Evolutionary conservation across 2,797 vertebrate species (phyloP).

Genomic region (Craterocephalus amniculus): DNA sequence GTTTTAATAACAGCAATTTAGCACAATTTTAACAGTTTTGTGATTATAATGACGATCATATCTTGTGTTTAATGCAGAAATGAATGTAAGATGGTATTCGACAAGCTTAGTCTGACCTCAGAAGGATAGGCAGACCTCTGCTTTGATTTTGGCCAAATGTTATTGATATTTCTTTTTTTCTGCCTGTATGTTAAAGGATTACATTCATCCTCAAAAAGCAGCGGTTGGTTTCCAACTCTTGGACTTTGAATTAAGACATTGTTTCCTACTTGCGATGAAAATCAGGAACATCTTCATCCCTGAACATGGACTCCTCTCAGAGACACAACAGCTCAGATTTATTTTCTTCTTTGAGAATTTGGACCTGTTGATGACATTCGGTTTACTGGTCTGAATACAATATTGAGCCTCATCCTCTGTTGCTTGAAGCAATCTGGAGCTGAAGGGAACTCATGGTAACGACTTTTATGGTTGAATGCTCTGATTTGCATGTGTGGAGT

Average conservation of each 20-base stretch:
- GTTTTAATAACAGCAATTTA: slow-evolving; percentile 34
- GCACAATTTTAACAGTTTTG: slow-evolving; percentile 11
- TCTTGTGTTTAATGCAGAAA: slow-evolving; percentile 20
- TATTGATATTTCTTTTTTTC: background rate
- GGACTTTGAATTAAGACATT: background rate
- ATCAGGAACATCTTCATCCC: background rate
- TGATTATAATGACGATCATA: background rate
- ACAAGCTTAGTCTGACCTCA: background rate
- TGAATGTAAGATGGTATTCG: background rate
- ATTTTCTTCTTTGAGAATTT: background rate
- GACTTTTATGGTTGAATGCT: too few species aligned
- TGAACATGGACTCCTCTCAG: background rate
- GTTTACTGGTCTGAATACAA: background rate
- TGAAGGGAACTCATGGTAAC: background rate
- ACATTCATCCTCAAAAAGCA: background rate
- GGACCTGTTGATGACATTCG: background rate
- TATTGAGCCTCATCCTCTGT: background rate
- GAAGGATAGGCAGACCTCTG: background rate
- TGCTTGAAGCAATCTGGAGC: too few species aligned
- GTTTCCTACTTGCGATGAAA: background rate
- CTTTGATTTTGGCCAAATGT: background rate
- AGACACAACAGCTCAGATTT: background rate
- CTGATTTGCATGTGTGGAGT: background rate
- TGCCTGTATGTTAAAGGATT: background rate
- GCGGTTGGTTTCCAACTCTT: background rate